A percentile compares a stretch with the other conserved stretches of the same genome.
These are phyloP conservation scores for Tyrannus savana DNA, from an alignment of 2,113 vertebrate genomes.

Conservation along the genomic window DNA sequence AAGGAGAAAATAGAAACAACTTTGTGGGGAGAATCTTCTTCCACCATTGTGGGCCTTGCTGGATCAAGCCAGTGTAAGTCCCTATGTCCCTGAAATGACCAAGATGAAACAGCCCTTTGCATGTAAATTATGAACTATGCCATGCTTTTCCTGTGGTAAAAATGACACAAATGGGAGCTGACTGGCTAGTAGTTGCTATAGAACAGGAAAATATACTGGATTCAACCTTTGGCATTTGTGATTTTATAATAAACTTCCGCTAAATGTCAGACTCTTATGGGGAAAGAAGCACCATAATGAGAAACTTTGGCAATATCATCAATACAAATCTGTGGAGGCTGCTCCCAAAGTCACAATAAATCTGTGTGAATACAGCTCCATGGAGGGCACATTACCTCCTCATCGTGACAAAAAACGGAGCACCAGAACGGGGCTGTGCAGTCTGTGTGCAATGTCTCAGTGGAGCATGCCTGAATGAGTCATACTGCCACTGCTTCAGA, in stretches of 20 bases:
- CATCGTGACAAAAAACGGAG: neutral
- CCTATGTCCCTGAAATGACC: neutral
- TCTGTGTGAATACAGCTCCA: neutral
- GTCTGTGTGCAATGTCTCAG: neutral
- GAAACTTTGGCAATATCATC: neutral
- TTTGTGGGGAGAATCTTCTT: neutral
- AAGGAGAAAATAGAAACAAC: neutral
- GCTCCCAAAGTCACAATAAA: neutral
- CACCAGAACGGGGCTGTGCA: neutral
- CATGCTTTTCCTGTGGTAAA: neutral
- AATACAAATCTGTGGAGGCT: neutral
- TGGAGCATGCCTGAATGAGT: neutral
- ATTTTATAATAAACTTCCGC: neutral
- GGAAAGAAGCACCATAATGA: neutral
- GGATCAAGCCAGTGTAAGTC: neutral
- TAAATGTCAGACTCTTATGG: neutral
- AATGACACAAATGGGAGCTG: neutral
- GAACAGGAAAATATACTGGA: neutral
- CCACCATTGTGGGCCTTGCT: neutral
- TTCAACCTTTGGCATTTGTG: neutral
- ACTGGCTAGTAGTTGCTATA: neutral
- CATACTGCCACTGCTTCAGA: neutral
- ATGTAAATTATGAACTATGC: neutral
- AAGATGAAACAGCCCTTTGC: neutral
- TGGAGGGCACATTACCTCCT: neutral